Conservation (phyloP, 2,888 invertebrate species). For the Drosophila anomelani region DNA sequence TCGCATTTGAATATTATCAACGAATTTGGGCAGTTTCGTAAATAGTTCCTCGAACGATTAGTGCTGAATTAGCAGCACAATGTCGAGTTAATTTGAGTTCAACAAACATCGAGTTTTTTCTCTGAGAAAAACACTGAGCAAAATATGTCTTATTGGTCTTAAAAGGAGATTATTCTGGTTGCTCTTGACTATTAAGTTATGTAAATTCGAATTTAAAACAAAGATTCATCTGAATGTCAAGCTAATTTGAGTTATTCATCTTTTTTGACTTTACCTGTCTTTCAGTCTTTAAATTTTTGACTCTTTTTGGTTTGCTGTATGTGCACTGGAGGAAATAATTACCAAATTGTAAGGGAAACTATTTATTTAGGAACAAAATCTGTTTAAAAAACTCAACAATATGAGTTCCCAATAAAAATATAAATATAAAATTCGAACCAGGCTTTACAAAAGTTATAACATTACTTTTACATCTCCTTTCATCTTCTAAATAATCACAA, state of each 20-base stretch:
- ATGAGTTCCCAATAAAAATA: neutral
- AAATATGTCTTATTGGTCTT: neutral
- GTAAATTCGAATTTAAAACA: slow-evolving; percentile 1
- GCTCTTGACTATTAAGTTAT: slow-evolving; percentile 3
- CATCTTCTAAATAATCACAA: neutral
- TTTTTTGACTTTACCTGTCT: slow-evolving; percentile 3
- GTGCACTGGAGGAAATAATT: neutral
- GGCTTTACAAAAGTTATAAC: accelerated
- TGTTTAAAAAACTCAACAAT: neutral
- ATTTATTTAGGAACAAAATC: no score
- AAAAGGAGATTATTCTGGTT: neutral
- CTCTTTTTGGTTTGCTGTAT: no score
- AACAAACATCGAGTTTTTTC: slow-evolving; percentile 1
- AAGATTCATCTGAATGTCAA: slow-evolving; percentile 8
- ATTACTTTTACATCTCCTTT: accelerated
- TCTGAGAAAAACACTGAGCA: neutral
- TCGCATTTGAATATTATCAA: slow-evolving; percentile 48
- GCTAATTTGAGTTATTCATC: slow-evolving; percentile 1
- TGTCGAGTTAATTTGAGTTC: slow-evolving; percentile 56
- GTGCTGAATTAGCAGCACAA: slow-evolving; percentile 64
- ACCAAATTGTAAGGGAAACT: accelerated
- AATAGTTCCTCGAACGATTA: slow-evolving; percentile 61
- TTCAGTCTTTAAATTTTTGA: neutral
- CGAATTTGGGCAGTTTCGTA: slow-evolving; percentile 21
- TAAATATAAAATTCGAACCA: neutral